These are phyloP conservation scores for Mesorhabditis spiculigera DNA, from an alignment of 2,888 invertebrate genomes.

Conservation along the genomic window DNA sequence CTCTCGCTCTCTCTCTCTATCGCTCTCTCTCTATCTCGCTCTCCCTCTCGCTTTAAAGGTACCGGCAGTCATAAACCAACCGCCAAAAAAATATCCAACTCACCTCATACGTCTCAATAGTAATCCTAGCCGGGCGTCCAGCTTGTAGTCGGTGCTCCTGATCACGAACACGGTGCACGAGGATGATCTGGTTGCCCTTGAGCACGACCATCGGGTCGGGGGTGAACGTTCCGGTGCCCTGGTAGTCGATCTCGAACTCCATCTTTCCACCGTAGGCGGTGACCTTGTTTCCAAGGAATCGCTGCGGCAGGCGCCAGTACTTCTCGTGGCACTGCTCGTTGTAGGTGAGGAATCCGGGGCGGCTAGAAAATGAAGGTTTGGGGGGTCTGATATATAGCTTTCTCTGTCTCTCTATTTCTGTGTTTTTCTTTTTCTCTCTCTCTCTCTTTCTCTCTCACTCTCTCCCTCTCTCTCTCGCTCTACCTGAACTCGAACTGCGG, in stretches of 20 bases:
- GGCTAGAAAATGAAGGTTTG: too few relatives aligned
- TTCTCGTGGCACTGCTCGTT: slow-evolving; percentile 19
- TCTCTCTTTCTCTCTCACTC: too few relatives aligned
- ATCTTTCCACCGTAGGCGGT: slow-evolving; percentile 86
- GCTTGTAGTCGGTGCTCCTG: slow-evolving; percentile 69
- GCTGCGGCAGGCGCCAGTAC: slow-evolving; percentile 74
- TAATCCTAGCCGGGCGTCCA: slow-evolving; percentile 72
- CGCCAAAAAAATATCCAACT: slow-evolving; percentile 12
- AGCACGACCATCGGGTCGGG: slow-evolving; percentile 56
- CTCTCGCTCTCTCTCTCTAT: too few relatives aligned
- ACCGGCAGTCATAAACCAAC: background rate
- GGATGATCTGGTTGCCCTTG: slow-evolving; percentile 68
- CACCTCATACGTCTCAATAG: slow-evolving; percentile 77
- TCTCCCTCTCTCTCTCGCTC: background rate
- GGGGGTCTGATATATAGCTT: too few relatives aligned
- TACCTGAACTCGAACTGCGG: slow-evolving; percentile 35
- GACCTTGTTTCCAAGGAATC: slow-evolving; percentile 80
- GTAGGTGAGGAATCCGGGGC: slow-evolving; percentile 44
- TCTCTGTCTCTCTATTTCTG: too few relatives aligned
- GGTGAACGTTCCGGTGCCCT: slow-evolving; percentile 40
- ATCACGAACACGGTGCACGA: slow-evolving; percentile 71
- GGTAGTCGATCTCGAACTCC: slow-evolving; percentile 60
- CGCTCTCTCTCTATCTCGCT: too few relatives aligned
- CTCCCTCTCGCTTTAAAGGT: background rate
- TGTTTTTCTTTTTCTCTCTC: too few relatives aligned